Evolutionary conservation across 2,797 vertebrate species (phyloP).

Genomic region (Oceanodroma leucorhoa): DNA sequence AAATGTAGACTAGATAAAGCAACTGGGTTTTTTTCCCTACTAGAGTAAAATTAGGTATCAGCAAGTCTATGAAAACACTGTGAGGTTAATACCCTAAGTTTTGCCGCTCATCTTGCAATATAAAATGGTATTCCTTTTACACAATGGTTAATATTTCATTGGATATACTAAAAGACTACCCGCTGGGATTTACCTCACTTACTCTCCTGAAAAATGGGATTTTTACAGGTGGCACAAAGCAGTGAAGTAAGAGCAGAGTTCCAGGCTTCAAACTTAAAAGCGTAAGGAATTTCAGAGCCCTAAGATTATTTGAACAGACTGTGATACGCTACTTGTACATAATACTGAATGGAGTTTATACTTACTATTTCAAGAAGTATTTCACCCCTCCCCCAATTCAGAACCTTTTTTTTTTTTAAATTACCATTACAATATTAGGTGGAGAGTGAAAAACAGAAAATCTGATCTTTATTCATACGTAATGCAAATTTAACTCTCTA

Average conservation of each 20-base stretch:
- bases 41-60: neutral
- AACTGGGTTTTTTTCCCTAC: accelerated
- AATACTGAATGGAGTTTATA: neutral
- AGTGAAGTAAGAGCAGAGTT: neutral
- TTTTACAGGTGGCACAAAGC: neutral
- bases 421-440: neutral
- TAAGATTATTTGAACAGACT: neutral
- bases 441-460: neutral
- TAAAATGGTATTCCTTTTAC: neutral
- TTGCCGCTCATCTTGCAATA: neutral
- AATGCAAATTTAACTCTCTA: neutral
- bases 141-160: neutral
- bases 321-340: neutral
- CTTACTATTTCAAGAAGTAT: neutral
- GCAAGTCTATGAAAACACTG: neutral
- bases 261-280: neutral
- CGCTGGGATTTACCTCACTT: neutral
- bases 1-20: neutral
- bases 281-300: neutral
- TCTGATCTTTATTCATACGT: neutral
- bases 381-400: neutral
- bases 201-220: neutral
- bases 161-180: neutral
- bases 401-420: neutral
- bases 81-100: neutral